Evolutionary conservation across 1,140 invertebrate species (phyloP), one percentile per base, ranked within the genome.

Genomic region (Diprion similis): DNA sequence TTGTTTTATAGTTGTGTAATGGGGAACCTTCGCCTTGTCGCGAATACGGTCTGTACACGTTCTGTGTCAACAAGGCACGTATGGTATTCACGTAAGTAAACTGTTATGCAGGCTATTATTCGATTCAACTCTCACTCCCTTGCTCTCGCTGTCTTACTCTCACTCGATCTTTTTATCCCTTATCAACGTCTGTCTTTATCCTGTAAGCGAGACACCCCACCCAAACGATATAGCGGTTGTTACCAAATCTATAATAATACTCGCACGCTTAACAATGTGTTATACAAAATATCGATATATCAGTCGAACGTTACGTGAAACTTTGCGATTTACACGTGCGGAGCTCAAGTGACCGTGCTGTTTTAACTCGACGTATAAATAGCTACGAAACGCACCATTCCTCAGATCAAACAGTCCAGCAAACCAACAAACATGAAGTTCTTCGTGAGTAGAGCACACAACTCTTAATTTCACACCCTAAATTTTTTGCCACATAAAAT

Each of bases 391-490:
- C 51, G 11, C 51, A 17, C 51, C 51, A 59, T 59, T 59, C 51
- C 51, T 69, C 82, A 80, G 80, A 85, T 79, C 82, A 68, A 68
- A 83, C 80, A 75, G 78, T 80, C 51, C 72, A 69, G 37, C 78
- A 66, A 68, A 74, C 78, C 78, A 80, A 72, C 79, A 76, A 84
- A 80, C 82, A 85, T 83, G 84, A 84, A 78, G 76, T 79, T 81
- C 79, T 77, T 85, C 47, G 84, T 85, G 81, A 85, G 84, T 85
- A 83, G 11, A 17, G 1, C 24, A 37, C 24, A 37, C 24, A 59
- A 59, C 51, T 6, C 51, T 6, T 15, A 4, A 17, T 15, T 17
- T 59, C 51, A 17, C n/a, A 15, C 6, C 6, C n/a, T 9, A 59
- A 59, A 59, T 17, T 59, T 6, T 6, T 17, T 15, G 3, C 51